A percentile compares a stretch with the other conserved stretches of the same genome.
These are phyloP conservation scores for Steatornis caripensis DNA, from an alignment of 2,113 vertebrate species.

Conservation along the genomic window DNA sequence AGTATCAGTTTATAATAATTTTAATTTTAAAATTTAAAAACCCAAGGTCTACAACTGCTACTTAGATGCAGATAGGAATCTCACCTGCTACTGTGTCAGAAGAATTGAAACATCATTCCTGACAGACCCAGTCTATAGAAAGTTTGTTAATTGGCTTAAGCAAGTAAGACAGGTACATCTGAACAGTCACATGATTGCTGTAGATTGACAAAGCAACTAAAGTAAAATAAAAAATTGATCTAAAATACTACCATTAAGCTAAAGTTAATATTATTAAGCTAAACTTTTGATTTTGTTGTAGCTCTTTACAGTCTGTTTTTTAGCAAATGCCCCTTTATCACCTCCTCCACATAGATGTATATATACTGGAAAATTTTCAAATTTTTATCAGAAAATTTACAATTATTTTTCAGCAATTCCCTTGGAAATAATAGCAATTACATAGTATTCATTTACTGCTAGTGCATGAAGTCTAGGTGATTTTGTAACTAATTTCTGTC, in stretches of 20 bases:
- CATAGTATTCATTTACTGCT: neutral
- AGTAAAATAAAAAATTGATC: neutral
- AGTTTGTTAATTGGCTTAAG: neutral
- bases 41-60: neutral
- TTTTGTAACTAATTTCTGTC: neutral
- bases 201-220: neutral
- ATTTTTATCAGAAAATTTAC: neutral
- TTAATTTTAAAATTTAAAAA: neutral
- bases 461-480: neutral
- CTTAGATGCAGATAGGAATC: neutral
- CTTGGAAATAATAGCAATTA: neutral
- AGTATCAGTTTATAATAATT: neutral
- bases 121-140: neutral
- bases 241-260: neutral
- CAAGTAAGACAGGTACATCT: neutral
- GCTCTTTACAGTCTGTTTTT: neutral
- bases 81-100: neutral
- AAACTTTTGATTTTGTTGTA: neutral
- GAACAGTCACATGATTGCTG: neutral
- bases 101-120: neutral
- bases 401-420: neutral
- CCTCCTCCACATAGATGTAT: neutral
- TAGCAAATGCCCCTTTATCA: neutral
- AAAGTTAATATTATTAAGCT: neutral
- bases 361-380: neutral